Evolutionary conservation across 2,888 invertebrate species (phyloP), one percentile per base, ranked within the genome.

Genomic region (Phorcus lineatus): DNA sequence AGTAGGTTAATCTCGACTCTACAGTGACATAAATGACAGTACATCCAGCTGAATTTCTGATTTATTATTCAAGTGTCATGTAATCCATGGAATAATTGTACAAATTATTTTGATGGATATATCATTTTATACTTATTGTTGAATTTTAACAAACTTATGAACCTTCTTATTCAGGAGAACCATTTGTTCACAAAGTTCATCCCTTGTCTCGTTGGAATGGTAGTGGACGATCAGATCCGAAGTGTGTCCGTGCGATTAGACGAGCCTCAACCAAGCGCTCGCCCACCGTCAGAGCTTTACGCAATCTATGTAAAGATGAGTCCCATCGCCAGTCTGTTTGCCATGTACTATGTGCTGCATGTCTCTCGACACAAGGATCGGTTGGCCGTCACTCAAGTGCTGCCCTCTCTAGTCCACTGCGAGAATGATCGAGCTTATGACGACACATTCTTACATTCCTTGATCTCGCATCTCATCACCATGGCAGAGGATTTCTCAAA

Each of bases 141-240:
- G n/a, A n/a, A n/a, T n/a, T n/a, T n/a, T n/a, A n/a, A n/a, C n/a
- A n/a, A n/a, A n/a, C n/a, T n/a, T n/a, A n/a, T n/a, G n/a, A n/a
- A n/a, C n/a, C n/a, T n/a, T n/a, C n/a, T n/a, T n/a, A n/a, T 54
- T 24, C 85, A 93, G 93, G 98, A 98, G 89, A 96, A 96, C 90
- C 97, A 97, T 94, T 96, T 98, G 47, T 97, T 99, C 0, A 98
- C 98, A 0, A 98, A 98, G 93, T 98, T 98, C 93, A 94, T 99
- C 83, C 98, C 99, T 0, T 97, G 97, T 0, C 94, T 99, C 11
- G 97, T 98, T 96, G 97, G 97, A 0, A 94, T 98, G 11, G 97
- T 99, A 96, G 98, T 95, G 54, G 95, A 95, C 85, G 95, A 95
- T 87, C 94, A 95, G 86, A 87, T 91, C 3, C 89, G 95, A 74